A percentile compares a stretch with the other conserved stretches of the same genome.
phyloP scores from a whole-genome alignment of 2,113 vertebrate genomes.

The Pavo muticus region DNA sequence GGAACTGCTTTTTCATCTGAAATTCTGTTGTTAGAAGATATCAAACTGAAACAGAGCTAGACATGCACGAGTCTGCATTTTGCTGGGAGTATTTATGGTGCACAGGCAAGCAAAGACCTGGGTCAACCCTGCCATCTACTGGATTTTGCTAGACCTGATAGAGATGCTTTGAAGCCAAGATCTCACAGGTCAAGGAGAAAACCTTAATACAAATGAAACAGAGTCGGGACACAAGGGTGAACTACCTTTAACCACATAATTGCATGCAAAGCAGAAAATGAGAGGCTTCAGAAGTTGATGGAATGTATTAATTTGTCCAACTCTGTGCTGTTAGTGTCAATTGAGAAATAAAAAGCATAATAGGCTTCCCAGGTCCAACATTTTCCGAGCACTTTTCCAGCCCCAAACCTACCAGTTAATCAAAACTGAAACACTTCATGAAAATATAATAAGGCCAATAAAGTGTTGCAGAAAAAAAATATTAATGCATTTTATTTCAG shows the following conservation, averaged over 20 bases:
- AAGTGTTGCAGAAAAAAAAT: not conserved
- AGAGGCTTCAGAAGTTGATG: not conserved
- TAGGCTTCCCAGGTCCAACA: not conserved
- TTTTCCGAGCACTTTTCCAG: not conserved
- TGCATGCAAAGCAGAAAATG: not conserved
- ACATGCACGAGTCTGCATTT: rapidly evolving
- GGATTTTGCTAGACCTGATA: not conserved
- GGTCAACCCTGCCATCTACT: slow-evolving; percentile 60
- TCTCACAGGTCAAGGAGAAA: not conserved
- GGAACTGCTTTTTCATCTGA: not conserved
- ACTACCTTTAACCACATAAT: not conserved
- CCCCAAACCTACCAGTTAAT: not conserved
- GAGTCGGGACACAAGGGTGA: not conserved
- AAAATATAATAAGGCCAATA: not conserved
- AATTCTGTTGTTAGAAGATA: not conserved
- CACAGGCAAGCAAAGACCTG: not conserved
- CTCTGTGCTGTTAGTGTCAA: not conserved
- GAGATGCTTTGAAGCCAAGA: not conserved
- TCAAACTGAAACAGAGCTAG: not conserved
- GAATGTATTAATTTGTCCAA: not conserved
- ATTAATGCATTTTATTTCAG: not conserved
- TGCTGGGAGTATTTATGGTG: not conserved
- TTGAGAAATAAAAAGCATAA: not conserved
- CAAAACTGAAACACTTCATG: not conserved
- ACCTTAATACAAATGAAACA: not conserved